phyloP scores from a whole-genome alignment of 92 coral and sea anemone genomes.

The Paragorgia papillata region DNA sequence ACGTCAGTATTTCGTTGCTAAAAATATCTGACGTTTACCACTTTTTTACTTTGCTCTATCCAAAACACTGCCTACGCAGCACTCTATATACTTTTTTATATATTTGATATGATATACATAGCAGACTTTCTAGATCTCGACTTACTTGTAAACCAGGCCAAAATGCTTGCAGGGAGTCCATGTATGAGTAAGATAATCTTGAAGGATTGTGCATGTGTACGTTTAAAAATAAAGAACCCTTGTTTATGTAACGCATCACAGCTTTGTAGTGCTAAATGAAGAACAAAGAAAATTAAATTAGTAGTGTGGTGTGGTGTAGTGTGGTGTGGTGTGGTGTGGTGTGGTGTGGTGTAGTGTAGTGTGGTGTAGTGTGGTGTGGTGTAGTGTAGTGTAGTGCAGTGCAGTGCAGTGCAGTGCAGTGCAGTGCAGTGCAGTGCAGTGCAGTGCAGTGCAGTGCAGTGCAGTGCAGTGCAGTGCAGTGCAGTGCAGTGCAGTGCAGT shows the following conservation, averaged over 20 bases:
- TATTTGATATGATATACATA: too few species aligned
- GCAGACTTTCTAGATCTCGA: too few species aligned
- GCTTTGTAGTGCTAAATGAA: constrained; percentile 88
- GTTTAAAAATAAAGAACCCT: constrained; percentile 89
- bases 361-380: too few species aligned
- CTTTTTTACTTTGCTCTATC: too few species aligned
- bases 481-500: not conserved
- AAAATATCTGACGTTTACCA: too few species aligned
- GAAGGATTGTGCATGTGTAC: constrained; percentile 99
- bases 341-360: not conserved
- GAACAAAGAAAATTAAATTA: not conserved
- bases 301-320: not conserved
- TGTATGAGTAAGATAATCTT: constrained; percentile 86
- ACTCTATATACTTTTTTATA: too few species aligned
- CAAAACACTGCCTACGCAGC: too few species aligned
- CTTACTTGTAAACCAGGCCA: constrained; percentile 98
- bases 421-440: not conserved
- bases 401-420: too few species aligned
- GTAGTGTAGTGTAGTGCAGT: too few species aligned
- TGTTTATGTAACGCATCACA: constrained; percentile 96
- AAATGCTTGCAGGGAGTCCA: constrained; percentile 97
- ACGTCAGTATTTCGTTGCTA: too few species aligned
- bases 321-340: not conserved
- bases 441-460: not conserved
- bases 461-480: not conserved